These are phyloP conservation scores for Pteronura brasiliensis DNA, from an alignment of 2,113 vertebrate species.

Conservation along the genomic window DNA sequence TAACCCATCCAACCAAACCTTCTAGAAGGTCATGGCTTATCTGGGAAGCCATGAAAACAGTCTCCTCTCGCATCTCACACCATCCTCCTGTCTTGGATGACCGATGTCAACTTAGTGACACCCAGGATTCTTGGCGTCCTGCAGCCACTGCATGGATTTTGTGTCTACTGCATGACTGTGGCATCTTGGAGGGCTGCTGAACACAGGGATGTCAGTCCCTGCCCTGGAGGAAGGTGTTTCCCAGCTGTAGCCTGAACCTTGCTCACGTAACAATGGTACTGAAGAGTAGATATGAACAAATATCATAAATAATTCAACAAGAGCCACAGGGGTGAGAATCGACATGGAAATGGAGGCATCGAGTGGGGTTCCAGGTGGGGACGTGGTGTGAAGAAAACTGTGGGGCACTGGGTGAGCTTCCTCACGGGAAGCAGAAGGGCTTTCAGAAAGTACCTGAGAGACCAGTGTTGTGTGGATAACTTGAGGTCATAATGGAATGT, in stretches of 20 bases:
- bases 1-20: neutral
- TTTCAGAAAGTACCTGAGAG: neutral
- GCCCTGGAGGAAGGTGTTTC: neutral
- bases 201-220: neutral
- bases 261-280: fast-evolving
- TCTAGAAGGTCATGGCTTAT: neutral
- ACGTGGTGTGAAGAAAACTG: fast-evolving
- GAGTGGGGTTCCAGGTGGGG: fast-evolving
- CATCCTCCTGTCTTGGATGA: fast-evolving
- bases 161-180: fast-evolving
- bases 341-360: fast-evolving
- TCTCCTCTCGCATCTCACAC: neutral
- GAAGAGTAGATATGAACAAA: fast-evolving
- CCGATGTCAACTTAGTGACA: neutral
- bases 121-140: too few relatives aligned
- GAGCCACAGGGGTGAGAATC: fast-evolving
- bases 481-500: neutral
- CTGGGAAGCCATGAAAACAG: neutral
- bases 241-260: fast-evolving
- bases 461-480: neutral
- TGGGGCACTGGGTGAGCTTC: neutral
- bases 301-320: too few relatives aligned
- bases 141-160: neutral
- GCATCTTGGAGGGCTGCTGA: neutral
- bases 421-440: neutral